phyloP scores from a whole-genome alignment of 2,113 vertebrate genomes.

The Numida meleagris region DNA sequence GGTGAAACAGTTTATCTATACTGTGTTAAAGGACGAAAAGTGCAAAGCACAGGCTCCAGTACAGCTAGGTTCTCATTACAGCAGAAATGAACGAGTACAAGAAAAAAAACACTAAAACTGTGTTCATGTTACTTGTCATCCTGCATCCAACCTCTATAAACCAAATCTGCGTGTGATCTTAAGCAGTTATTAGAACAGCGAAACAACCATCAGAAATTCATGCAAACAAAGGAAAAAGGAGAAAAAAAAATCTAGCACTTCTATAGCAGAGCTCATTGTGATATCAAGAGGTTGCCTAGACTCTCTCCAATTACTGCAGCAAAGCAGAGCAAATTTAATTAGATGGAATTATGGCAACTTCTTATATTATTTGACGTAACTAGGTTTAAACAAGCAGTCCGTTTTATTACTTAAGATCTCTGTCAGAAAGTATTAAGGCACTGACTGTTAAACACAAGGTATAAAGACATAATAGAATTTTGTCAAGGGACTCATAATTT shows the following conservation, averaged over 20 bases:
- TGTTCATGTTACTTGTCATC: not conserved
- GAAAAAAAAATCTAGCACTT: not conserved
- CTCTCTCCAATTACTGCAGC: not conserved
- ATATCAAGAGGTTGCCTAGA: not conserved
- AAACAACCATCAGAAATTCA: not conserved
- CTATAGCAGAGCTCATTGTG: not conserved
- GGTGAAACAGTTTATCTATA: not conserved
- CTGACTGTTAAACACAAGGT: not conserved
- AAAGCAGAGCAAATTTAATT: not conserved
- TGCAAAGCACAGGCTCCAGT: not conserved
- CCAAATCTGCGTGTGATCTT: not conserved
- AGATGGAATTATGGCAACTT: not conserved
- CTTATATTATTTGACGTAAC: not conserved
- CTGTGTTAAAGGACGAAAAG: not conserved
- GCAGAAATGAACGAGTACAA: not conserved
- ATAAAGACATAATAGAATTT: not conserved
- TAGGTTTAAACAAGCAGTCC: not conserved
- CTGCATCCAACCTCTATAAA: not conserved
- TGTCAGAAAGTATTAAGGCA: not conserved
- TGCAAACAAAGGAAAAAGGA: not conserved
- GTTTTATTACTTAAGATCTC: not conserved
- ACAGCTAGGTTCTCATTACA: not conserved
- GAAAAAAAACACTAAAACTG: too few species aligned
- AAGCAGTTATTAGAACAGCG: not conserved
- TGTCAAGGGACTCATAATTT: not conserved